Evolutionary conservation across 1,140 invertebrate species (phyloP), one percentile per base, ranked within the genome.

Genomic region (Apolygus lucorum): DNA sequence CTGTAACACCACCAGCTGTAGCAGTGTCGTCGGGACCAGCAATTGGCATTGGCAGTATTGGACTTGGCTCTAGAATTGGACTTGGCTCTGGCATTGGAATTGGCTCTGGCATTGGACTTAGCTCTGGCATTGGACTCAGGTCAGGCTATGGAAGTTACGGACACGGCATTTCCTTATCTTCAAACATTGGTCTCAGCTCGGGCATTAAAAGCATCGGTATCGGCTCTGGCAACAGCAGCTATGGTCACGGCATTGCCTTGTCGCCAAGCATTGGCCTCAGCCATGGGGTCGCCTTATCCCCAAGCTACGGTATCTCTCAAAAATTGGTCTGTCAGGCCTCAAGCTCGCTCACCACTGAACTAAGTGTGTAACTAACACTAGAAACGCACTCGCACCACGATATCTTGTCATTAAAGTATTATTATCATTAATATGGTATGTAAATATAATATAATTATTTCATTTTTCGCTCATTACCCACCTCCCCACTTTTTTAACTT

Each of bases 161-260:
- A 4, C 34, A 42, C 17, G 34, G 34, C 17, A 17, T 4, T 8
- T 42, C 34, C 17, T 17, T 42, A 42, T 4, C 4, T 42, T 8
- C 4, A 26, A 63, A 28, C 24, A n/a, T 64, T 21, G 21, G 28
- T 17, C 17, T 42, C 4, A 42, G 34, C 34, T 8, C 4, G 17
- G 2, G 25, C 17, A 67, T 42, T 24, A 26, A 34, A 14, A 42
- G 34, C 34, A 8, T 8, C 34, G 68, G 54, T 1, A 22, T 42
- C 2, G 27, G 34, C 54, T 21, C 27, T 0, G 27, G 26, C 59
- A 28, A 25, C 28, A 17, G 34, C 17, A 28, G 63, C 59, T 66
- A 28, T 59, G 54, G 54, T 63, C 28, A 27, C 62, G 22, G 26
- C 22, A 21, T 42, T 63, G 24, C 66, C 63, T 17, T 70, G 71